Evolutionary conservation across 1,140 invertebrate genomes (phyloP).

Genomic region (Holotrichia oblita): DNA sequence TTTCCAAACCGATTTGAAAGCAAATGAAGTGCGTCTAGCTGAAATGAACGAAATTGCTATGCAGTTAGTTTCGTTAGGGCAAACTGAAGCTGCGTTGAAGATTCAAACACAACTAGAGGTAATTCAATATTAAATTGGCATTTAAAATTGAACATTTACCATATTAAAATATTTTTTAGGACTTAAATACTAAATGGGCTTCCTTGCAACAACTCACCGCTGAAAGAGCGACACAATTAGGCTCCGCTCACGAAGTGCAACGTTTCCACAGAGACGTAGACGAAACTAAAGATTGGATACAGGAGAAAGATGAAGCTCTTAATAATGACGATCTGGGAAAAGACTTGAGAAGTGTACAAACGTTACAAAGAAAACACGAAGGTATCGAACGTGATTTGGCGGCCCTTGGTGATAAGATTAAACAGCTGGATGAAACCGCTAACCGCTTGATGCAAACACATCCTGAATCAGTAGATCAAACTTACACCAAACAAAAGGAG

Average conservation of each 20-base stretch:
- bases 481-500: conserved; percentile 96
- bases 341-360: conserved; percentile 96
- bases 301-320: conserved; percentile 96
- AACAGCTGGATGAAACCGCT: conserved; percentile 95
- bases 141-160: neutral
- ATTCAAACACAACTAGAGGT: conserved; percentile 97
- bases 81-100: conserved; percentile 97
- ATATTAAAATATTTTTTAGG: conserved; percentile 62
- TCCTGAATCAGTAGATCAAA: conserved; percentile 96
- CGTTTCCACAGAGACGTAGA: conserved; percentile 98
- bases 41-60: conserved; percentile 98
- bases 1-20: conserved; percentile 97
- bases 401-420: conserved; percentile 97
- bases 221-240: conserved; percentile 92
- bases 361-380: conserved; percentile 97
- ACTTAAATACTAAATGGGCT: conserved; percentile 94
- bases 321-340: conserved; percentile 97
- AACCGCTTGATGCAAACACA: conserved; percentile 95
- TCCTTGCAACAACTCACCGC: conserved; percentile 89
- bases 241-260: conserved; percentile 98
- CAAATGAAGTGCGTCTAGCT: conserved; percentile 95
- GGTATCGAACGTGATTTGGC: conserved; percentile 97
- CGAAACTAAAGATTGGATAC: conserved; percentile 99
- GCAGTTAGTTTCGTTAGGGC: conserved; percentile 93
- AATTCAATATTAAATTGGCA: neutral